phyloP scores from a whole-genome alignment of 1,140 invertebrate species.

The Zaprionus kolodkinae region DNA sequence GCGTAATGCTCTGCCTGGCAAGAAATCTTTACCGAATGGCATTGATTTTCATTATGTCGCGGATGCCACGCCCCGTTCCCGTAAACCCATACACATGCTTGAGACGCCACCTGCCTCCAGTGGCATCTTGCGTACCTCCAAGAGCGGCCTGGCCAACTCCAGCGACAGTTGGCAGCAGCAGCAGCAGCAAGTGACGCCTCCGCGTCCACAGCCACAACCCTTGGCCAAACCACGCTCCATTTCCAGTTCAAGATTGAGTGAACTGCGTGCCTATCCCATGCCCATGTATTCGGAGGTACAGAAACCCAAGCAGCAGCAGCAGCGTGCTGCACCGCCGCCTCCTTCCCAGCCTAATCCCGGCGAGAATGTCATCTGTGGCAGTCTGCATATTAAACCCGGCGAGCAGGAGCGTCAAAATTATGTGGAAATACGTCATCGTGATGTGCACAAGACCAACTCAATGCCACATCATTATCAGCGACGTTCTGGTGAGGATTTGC shows the following conservation, averaged over 20 bases:
- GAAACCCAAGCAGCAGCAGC: slow-evolving; percentile 60
- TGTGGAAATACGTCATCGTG: slow-evolving; percentile 70
- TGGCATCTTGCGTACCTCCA: slow-evolving; percentile 72
- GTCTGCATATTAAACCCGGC: slow-evolving; percentile 71
- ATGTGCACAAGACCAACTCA: slow-evolving; percentile 72
- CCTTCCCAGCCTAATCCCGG: not conserved
- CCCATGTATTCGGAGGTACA: slow-evolving; percentile 80
- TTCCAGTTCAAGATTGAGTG: slow-evolving; percentile 66
- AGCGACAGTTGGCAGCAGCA: slow-evolving; percentile 87
- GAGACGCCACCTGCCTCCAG: slow-evolving; percentile 50
- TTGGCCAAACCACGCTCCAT: slow-evolving; percentile 72
- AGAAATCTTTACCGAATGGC: slow-evolving; percentile 76
- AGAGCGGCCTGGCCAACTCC: slow-evolving; percentile 75
- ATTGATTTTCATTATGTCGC: slow-evolving; percentile 87
- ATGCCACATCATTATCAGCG: slow-evolving; percentile 78
- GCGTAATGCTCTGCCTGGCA: slow-evolving; percentile 68
- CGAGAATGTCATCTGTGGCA: slow-evolving; percentile 70
- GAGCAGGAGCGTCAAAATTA: slow-evolving; percentile 52
- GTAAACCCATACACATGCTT: slow-evolving; percentile 87
- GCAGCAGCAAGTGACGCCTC: not conserved
- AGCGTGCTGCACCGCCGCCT: not conserved
- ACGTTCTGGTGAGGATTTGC: slow-evolving; percentile 68
- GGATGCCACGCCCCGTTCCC: slow-evolving; percentile 88
- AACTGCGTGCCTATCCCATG: slow-evolving; percentile 64
- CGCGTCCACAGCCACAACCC: not conserved